Conservation (phyloP, 2,888 invertebrate genomes). For the Mesoligia furuncula region DNA sequence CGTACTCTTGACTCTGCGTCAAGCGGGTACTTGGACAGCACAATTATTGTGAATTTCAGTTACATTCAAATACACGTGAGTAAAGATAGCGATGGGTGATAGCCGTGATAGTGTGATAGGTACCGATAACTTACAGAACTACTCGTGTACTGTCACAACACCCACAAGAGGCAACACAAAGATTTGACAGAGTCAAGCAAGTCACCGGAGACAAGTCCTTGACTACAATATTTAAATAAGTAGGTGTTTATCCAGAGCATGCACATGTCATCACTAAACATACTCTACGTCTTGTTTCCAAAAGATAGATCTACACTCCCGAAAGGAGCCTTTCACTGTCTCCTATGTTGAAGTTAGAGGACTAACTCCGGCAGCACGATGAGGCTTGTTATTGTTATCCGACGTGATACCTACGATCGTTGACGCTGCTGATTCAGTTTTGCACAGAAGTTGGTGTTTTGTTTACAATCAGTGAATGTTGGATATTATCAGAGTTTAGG, state of each 20-base stretch:
- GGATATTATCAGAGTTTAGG: conserved; percentile 10
- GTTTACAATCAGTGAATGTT: conserved; percentile 13
- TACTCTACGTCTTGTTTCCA: not conserved
- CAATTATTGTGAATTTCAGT: not conserved
- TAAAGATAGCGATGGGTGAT: conserved; percentile 12
- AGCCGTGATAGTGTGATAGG: not conserved
- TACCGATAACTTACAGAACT: not conserved
- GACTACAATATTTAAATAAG: not conserved
- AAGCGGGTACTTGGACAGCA: not conserved
- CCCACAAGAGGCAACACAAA: not conserved
- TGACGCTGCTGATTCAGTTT: conserved; percentile 6
- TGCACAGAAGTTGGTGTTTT: conserved; percentile 20
- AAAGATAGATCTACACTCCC: not conserved
- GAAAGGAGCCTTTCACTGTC: not conserved
- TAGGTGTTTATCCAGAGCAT: not conserved
- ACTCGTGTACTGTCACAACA: not conserved
- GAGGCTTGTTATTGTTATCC: not conserved
- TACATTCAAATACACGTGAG: conserved; percentile 4
- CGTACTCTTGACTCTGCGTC: not conserved
- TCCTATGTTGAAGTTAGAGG: not conserved
- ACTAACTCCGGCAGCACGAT: not conserved
- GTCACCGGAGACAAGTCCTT: not conserved
- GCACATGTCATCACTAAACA: not conserved
- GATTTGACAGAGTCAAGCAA: not conserved
- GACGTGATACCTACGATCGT: conserved; percentile 1